These are phyloP conservation scores for Drosophila stalkeri DNA, from an alignment of 2,888 invertebrate species.

Conservation along the genomic window DNA sequence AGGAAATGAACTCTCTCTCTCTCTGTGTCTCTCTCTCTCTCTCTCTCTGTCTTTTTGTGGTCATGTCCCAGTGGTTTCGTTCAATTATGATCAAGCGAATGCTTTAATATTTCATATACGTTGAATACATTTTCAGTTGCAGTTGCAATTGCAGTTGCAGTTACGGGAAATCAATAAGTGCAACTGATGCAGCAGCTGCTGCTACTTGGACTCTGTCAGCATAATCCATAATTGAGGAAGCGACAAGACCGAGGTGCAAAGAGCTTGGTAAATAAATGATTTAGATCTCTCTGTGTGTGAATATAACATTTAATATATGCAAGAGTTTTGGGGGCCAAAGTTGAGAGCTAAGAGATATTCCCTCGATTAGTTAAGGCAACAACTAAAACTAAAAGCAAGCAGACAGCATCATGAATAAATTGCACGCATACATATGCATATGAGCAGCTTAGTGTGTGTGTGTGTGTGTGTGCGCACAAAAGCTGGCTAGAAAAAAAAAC, in stretches of 20 bases:
- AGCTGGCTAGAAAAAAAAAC: conserved; percentile 35
- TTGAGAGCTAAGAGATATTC: conserved; percentile 56
- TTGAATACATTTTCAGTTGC: conserved; percentile 36
- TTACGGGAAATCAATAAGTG: conserved; percentile 48
- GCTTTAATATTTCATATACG: conserved; percentile 54
- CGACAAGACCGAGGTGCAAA: conserved; percentile 33
- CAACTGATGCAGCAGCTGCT: not conserved
- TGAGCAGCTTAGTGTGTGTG: conserved; percentile 14
- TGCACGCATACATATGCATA: conserved; percentile 46
- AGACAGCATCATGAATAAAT: conserved; percentile 68
- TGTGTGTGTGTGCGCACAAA: conserved; percentile 30
- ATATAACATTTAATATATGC: conserved; percentile 55
- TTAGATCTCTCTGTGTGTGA: conserved; percentile 14
- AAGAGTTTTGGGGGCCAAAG: conserved; percentile 22
- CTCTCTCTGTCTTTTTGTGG: conserved; percentile 22
- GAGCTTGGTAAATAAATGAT: conserved; percentile 31
- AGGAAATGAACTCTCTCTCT: conserved; percentile 24
- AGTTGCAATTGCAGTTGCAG: conserved; percentile 7
- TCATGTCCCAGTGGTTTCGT: conserved; percentile 58
- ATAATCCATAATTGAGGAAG: conserved; percentile 42
- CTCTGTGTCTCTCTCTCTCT: not conserved
- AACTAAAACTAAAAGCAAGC: conserved; percentile 17
- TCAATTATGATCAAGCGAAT: conserved; percentile 58
- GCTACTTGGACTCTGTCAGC: conserved; percentile 23
- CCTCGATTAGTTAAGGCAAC: conserved; percentile 59